A percentile compares a stretch with the other conserved stretches of the same genome.
These are phyloP conservation scores for Crossocerus cetratus DNA, from an alignment of 2,888 invertebrate species.

Conservation along the genomic window DNA sequence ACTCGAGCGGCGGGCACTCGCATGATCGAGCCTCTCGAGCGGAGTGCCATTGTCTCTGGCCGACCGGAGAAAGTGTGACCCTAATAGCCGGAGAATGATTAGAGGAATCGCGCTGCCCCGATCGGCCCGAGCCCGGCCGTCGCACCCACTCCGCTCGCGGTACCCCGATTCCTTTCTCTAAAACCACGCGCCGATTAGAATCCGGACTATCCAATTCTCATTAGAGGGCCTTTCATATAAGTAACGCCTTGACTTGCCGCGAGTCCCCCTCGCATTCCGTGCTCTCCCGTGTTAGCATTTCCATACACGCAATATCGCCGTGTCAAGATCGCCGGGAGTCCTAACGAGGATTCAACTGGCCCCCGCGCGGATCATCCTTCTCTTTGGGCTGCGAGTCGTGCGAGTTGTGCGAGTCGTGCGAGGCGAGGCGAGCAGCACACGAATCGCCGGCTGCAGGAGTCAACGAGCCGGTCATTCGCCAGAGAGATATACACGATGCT, in stretches of 20 bases:
- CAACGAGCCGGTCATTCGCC: conserved; percentile 16
- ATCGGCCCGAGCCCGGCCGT: conserved; percentile 56
- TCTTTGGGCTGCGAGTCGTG: no score
- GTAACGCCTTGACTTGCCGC: no score
- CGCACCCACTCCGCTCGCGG: conserved; percentile 53
- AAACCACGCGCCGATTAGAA: conserved; percentile 22
- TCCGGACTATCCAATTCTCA: no score
- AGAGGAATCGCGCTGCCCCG: conserved; percentile 66
- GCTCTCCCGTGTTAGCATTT: no score
- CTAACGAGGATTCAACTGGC: no score
- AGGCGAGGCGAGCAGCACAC: conserved; percentile 8
- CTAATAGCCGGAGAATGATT: conserved; percentile 70
- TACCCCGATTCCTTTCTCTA: conserved; percentile 46
- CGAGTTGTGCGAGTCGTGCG: no score
- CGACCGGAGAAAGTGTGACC: conserved; percentile 71
- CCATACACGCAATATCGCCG: no score
- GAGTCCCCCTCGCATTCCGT: no score
- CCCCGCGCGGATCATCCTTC: no score
- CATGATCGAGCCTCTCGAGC: conserved; percentile 53
- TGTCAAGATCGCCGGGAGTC: no score
- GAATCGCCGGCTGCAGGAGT: conserved; percentile 9
- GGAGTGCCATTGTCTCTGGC: conserved; percentile 48
- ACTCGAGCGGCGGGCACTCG: conserved; percentile 47
- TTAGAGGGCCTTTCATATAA: no score
- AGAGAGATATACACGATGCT: conserved; percentile 29